These are phyloP conservation scores for Trichoplusia ni DNA, from an alignment of 1,140 invertebrate genomes.

Conservation along the genomic window DNA sequence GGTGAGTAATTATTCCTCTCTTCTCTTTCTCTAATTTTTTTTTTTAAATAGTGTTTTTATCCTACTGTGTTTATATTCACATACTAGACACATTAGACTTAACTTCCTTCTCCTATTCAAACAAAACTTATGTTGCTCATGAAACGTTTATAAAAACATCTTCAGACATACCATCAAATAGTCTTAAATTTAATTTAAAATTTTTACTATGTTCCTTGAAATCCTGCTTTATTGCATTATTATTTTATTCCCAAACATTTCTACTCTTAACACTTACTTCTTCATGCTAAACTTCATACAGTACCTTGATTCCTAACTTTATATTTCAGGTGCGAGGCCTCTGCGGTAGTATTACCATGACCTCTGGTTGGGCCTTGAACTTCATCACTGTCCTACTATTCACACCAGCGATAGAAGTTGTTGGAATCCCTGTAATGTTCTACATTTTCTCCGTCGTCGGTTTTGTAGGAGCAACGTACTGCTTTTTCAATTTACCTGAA, in stretches of 20 bases:
- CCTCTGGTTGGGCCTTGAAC: conserved; percentile 67
- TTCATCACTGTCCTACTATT: conserved; percentile 66
- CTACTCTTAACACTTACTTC: no score
- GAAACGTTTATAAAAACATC: no score
- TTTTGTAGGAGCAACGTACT: conserved; percentile 57
- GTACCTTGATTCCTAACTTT: background rate
- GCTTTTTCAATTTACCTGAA: conserved; percentile 63
- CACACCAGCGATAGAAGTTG: conserved; percentile 53
- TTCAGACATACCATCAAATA: no score
- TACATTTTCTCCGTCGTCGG: conserved; percentile 58
- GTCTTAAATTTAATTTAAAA: no score
- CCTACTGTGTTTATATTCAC: no score
- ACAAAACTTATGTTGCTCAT: no score
- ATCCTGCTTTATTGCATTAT: no score
- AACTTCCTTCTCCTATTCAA: no score
- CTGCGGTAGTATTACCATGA: conserved; percentile 61
- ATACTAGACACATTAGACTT: no score
- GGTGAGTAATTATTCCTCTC: conserved; percentile 34
- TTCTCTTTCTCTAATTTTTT: background rate
- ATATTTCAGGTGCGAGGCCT: conserved; percentile 64
- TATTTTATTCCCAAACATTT: background rate
- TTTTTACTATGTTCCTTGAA: no score
- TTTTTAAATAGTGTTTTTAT: no score
- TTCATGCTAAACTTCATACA: background rate
- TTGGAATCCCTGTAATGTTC: conserved; percentile 60